Evolutionary conservation across 2,888 invertebrate genomes (phyloP), one percentile per base, ranked within the genome.

Genomic region (Parnassius apollo): DNA sequence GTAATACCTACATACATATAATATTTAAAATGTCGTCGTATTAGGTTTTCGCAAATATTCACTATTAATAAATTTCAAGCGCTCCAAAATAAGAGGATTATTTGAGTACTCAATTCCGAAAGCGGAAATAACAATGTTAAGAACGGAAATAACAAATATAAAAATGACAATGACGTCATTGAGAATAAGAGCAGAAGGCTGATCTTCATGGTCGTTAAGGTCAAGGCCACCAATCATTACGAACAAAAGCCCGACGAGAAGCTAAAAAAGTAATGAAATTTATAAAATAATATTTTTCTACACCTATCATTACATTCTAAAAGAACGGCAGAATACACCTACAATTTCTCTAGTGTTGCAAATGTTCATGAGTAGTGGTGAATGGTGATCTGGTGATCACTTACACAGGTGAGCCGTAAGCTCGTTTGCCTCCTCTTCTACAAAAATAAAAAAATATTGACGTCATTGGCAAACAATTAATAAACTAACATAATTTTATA

Each of bases 61-160:
- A 59, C 69, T 75, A 74, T 90, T 88, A n/a, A 90, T 81, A 71
- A 80, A 80, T 68, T 82, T 78, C 9, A 91, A 72, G 13, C 91
- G 77, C 65, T 92, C 86, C 65, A 94, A 85, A 69, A 92, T 85
- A 59, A 95, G 81, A 0, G 95, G 94, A 70, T 93, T 94, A 73
- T 93, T 95, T 10, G 95, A 94, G 79, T 95, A 95, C 77, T 96
- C 96, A 70, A 97, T 95, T 58, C 96, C 97, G 77, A 98, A 97
- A 50, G 95, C 96, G 53, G 97, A 96, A 77, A 96, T 96, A 55
- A 97, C 93, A 66, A 97, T 94, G 81, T 97, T 97, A 55, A 95
- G 91, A 58, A 96, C 93, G 13, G 96, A 96, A 82, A 97, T 96
- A 58, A 96, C 81, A 87, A 97, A 97, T 76, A 97, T 94, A 69